phyloP scores from a whole-genome alignment of 2,113 vertebrate species.

The Willisornis vidua region DNA sequence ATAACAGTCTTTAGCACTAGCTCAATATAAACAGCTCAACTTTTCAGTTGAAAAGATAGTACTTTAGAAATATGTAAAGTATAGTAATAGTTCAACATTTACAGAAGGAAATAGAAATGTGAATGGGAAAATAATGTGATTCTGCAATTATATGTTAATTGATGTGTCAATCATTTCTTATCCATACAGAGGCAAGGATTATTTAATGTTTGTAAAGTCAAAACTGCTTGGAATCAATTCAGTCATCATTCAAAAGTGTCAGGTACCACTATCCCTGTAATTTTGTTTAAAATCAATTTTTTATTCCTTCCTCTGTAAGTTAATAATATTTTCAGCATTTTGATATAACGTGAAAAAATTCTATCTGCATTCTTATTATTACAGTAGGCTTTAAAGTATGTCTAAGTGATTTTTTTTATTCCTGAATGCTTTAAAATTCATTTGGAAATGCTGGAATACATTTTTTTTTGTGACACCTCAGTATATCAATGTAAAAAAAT shows the following conservation, averaged over 20 bases:
- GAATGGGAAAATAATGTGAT: neutral
- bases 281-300: neutral
- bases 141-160: neutral
- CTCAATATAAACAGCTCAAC: neutral
- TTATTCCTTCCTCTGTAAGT: neutral
- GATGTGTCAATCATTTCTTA: neutral
- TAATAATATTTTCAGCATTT: neutral
- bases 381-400: neutral
- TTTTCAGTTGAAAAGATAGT: neutral
- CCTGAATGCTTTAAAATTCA: neutral
- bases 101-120: neutral
- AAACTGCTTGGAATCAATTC: neutral
- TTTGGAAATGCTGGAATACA: neutral
- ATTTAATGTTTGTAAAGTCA: neutral
- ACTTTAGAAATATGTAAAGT: neutral
- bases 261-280: neutral
- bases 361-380: neutral
- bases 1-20: neutral
- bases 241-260: neutral
- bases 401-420: neutral
- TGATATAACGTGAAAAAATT: neutral
- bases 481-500: neutral
- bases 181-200: neutral
- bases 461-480: neutral
- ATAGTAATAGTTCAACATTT: neutral